These are phyloP conservation scores for Cebidichthys violaceus DNA, from an alignment of 2,113 vertebrate genomes.

Conservation along the genomic window DNA sequence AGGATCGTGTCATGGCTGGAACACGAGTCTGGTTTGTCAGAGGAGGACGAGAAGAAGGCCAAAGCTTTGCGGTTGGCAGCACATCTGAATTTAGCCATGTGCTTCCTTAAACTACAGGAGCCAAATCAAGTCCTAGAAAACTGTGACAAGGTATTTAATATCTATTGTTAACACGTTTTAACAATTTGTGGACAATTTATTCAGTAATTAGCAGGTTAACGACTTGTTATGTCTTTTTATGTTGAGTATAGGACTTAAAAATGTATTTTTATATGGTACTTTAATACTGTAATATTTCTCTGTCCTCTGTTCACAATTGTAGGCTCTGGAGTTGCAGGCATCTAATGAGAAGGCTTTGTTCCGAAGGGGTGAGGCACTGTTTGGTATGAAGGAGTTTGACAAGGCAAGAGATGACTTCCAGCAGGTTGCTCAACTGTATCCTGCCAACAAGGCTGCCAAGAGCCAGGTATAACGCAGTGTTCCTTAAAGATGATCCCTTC, in stretches of 20 bases:
- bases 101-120: constrained; percentile 94
- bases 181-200: neutral
- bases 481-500: neutral
- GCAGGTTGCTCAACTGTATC: constrained; percentile 92
- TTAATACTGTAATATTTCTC: neutral
- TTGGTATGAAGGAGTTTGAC: constrained; percentile 94
- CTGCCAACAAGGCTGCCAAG: constrained; percentile 94
- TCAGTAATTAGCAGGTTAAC: neutral
- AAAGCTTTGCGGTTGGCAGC: constrained; percentile 91
- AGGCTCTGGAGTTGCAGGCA: constrained; percentile 92
- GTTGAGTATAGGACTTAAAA: neutral
- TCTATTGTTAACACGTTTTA: neutral
- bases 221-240: neutral
- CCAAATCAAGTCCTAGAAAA: constrained; percentile 89
- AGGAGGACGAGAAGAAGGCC: constrained; percentile 86
- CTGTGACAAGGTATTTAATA: constrained; percentile 93
- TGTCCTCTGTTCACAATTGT: neutral
- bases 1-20: constrained; percentile 97
- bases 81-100: constrained; percentile 96
- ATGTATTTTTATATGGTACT: neutral
- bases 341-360: constrained; percentile 96
- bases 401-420: constrained; percentile 91
- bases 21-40: constrained; percentile 86
- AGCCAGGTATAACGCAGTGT: constrained; percentile 81
- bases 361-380: constrained; percentile 91